A percentile compares a stretch with the other conserved stretches of the same genome.
Evolutionary conservation across 2,113 vertebrate genomes (phyloP).

Genomic region (Periophthalmodon schlosseri): DNA sequence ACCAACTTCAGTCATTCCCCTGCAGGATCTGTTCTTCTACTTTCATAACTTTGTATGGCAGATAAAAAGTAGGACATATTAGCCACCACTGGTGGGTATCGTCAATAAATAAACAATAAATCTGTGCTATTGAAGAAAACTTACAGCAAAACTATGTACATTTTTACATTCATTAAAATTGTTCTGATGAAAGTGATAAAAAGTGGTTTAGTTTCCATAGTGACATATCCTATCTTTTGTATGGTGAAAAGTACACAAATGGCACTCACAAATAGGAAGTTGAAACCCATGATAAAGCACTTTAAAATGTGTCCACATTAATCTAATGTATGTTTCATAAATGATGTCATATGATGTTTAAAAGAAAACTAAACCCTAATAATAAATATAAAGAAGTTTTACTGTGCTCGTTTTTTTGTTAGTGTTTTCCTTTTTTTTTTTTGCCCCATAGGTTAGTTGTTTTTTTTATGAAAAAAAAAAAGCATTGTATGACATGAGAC

Average conservation of each 20-base stretch:
- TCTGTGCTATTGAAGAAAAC: neutral
- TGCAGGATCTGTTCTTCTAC: slow-evolving; percentile 31
- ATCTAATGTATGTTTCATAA: neutral
- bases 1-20: slow-evolving; percentile 41
- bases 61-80: slow-evolving; percentile 45
- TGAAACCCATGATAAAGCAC: neutral
- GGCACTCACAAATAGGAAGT: no score
- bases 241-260: no score
- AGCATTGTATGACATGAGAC: neutral
- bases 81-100: neutral
- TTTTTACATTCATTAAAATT: neutral
- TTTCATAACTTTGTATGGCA: slow-evolving; percentile 32
- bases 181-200: no score
- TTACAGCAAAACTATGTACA: neutral
- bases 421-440: neutral
- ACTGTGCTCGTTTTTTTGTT: no score
- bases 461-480: no score
- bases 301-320: neutral
- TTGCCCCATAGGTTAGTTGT: no score
- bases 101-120: neutral
- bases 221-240: no score
- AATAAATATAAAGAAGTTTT: no score
- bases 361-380: no score
- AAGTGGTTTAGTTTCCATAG: no score
- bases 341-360: neutral